phyloP scores from a whole-genome alignment of 2,888 invertebrate species.

The Nomada goodeniana region DNA sequence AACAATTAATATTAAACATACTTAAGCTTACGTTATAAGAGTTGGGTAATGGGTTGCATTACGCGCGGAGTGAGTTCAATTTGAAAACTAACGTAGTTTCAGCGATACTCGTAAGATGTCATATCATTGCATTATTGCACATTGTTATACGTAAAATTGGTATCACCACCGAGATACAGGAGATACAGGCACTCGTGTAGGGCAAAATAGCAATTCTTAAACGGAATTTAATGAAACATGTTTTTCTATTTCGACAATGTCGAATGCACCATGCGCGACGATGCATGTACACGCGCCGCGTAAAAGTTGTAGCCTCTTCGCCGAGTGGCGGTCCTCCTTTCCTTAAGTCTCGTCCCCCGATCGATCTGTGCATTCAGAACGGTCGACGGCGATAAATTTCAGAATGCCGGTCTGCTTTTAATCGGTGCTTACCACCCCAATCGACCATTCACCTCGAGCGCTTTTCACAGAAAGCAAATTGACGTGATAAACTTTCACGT shows the following conservation, averaged over 20 bases:
- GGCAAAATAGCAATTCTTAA: constrained; percentile 55
- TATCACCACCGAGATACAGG: too few species aligned
- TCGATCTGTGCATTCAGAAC: constrained; percentile 50
- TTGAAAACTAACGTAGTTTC: background rate
- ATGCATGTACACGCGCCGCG: constrained; percentile 65
- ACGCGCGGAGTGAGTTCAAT: constrained; percentile 6
- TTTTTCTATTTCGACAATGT: constrained; percentile 51
- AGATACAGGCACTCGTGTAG: constrained; percentile 3
- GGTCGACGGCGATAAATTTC: constrained; percentile 34
- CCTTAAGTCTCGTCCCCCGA: constrained; percentile 39
- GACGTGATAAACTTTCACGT: background rate
- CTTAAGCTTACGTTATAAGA: background rate
- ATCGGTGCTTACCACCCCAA: background rate
- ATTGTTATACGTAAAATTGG: too few species aligned
- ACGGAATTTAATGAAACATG: constrained; percentile 62
- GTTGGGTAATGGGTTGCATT: background rate
- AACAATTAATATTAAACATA: background rate
- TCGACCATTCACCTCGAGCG: background rate
- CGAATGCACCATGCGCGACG: constrained; percentile 59
- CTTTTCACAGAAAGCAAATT: constrained; percentile 2
- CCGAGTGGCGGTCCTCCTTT: constrained; percentile 41
- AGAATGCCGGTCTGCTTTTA: constrained; percentile 23
- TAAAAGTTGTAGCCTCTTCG: constrained; percentile 69
- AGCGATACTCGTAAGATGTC: background rate
- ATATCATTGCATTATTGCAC: too few species aligned